Conservation (phyloP, 2,113 vertebrate species). For the Seriola rivoliana region DNA sequence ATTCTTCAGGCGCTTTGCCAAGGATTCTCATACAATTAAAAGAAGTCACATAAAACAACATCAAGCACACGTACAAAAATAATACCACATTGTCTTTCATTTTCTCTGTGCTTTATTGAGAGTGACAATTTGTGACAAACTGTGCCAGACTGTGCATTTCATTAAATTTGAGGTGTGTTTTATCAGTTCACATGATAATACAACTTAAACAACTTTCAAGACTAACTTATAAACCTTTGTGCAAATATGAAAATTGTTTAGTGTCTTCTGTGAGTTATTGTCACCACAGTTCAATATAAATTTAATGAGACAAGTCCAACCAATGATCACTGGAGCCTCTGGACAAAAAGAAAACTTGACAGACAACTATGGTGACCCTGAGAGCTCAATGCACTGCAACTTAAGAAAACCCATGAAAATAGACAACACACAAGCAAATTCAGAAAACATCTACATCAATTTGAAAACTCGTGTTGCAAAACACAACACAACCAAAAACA, state of each 20-base stretch:
- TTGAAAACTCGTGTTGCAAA: too few species aligned
- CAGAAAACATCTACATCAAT: too few species aligned
- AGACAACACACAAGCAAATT: too few species aligned
- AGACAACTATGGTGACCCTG: not conserved
- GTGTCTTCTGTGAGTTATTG: conserved; percentile 15
- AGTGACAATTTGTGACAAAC: conserved; percentile 39
- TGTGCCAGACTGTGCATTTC: conserved; percentile 24
- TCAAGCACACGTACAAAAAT: conserved; percentile 30
- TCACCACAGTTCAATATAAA: conserved; percentile 38
- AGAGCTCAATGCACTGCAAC: too few species aligned
- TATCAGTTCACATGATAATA: conserved; percentile 29
- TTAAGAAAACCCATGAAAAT: too few species aligned
- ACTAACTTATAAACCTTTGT: not conserved
- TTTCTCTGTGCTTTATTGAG: conserved; percentile 34
- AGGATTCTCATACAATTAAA: conserved; percentile 56
- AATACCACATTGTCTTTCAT: conserved; percentile 25
- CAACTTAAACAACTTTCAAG: not conserved
- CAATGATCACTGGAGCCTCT: conserved; percentile 36
- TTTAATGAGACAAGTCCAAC: conserved; percentile 52
- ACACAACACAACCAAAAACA: too few species aligned
- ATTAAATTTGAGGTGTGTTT: conserved; percentile 37
- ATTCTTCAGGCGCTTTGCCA: conserved; percentile 60
- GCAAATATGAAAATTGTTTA: conserved; percentile 8
- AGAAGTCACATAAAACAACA: conserved; percentile 49
- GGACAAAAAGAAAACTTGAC: not conserved